These are phyloP conservation scores for Apamea monoglypha DNA, from an alignment of 2,888 invertebrate genomes.

Conservation along the genomic window DNA sequence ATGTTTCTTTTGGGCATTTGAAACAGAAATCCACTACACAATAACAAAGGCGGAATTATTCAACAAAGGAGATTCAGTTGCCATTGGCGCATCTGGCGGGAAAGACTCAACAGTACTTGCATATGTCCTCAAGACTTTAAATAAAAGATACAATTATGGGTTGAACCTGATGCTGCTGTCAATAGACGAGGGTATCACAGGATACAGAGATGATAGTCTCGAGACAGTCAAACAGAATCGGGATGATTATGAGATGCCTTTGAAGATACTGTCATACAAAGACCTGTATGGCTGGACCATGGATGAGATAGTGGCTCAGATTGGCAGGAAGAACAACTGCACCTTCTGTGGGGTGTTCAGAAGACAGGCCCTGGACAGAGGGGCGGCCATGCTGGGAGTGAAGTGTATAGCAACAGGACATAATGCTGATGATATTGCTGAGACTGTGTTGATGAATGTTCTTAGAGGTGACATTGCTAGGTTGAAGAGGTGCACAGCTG, in stretches of 20 bases:
- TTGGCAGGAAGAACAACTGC: constrained; percentile 97
- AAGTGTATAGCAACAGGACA: constrained; percentile 99
- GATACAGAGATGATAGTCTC: constrained; percentile 98
- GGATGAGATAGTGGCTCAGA: constrained; percentile 98
- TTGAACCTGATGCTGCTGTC: constrained; percentile 97
- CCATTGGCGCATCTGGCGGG: constrained; percentile 98
- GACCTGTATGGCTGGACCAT: constrained; percentile 99
- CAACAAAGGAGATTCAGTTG: constrained; percentile 95
- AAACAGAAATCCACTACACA: constrained; percentile 98
- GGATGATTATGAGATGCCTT: constrained; percentile 97
- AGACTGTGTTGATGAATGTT: constrained; percentile 99
- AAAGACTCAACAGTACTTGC: constrained; percentile 99
- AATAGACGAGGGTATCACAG: constrained; percentile 99
- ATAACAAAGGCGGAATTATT: constrained; percentile 96
- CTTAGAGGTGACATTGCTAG: constrained; percentile 98
- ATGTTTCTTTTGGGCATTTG: constrained; percentile 98
- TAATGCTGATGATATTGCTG: constrained; percentile 99
- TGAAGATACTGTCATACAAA: constrained; percentile 98
- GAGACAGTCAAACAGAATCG: constrained; percentile 98
- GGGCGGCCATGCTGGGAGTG: constrained; percentile 96
- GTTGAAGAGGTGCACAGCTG: constrained; percentile 97
- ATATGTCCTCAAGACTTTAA: constrained; percentile 97
- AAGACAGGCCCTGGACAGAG: constrained; percentile 98
- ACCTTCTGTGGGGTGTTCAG: constrained; percentile 99
- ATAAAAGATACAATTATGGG: constrained; percentile 97